These are phyloP conservation scores for Omphaloscelis lunosa DNA, from an alignment of 2,888 invertebrate species.

Conservation along the genomic window DNA sequence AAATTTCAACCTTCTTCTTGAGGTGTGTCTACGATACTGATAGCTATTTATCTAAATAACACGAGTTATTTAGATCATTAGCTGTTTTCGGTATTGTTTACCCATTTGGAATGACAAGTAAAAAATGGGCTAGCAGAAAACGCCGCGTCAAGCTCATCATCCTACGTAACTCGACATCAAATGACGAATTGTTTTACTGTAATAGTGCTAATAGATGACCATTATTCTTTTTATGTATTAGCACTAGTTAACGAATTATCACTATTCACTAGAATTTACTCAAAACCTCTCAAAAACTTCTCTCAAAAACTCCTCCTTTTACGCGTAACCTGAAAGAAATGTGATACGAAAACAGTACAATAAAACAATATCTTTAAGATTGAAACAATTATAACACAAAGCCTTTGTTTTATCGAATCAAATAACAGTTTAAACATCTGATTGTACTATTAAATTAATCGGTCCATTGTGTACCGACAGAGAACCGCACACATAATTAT, in stretches of 20 bases:
- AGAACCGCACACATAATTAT: conserved; percentile 84
- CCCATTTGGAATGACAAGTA: background rate
- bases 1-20: background rate
- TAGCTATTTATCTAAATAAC: background rate
- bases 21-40: background rate
- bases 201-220: conserved; percentile 16
- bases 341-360: background rate
- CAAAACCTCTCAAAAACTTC: too few relatives aligned
- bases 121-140: background rate
- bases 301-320: too few relatives aligned
- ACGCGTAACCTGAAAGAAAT: background rate
- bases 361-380: conserved; percentile 10
- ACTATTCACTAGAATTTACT: background rate
- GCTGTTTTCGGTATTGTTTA: conserved; percentile 10
- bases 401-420: conserved; percentile 25
- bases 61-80: too few relatives aligned
- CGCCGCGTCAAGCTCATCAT: background rate
- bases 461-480: conserved; percentile 65
- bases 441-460: conserved; percentile 64
- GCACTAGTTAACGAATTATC: background rate
- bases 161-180: background rate
- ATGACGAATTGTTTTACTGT: background rate
- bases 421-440: conserved; percentile 50
- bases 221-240: conserved; percentile 23
- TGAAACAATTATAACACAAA: conserved; percentile 20